phyloP scores from a whole-genome alignment of 2,888 invertebrate species.

The Dynastes tityus region DNA sequence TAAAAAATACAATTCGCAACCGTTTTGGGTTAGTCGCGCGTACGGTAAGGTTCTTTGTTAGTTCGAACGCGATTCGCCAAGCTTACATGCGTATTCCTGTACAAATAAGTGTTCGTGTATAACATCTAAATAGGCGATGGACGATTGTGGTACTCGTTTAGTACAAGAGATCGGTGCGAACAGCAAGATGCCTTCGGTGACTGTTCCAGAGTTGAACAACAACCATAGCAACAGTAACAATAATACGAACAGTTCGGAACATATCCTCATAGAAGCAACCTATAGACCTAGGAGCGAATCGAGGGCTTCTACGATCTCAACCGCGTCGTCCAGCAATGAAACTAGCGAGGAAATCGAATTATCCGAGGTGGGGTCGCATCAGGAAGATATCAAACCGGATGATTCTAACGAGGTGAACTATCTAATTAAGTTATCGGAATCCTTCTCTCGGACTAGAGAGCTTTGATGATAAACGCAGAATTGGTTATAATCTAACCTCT shows the following conservation, averaged over 20 bases:
- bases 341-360: constrained; percentile 61
- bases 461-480: too few relatives aligned
- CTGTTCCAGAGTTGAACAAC: constrained; percentile 55
- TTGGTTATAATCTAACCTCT: too few relatives aligned
- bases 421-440: background rate
- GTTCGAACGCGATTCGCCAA: background rate
- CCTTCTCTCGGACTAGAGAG: too few relatives aligned
- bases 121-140: background rate
- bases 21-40: constrained; percentile 30
- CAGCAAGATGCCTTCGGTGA: constrained; percentile 46
- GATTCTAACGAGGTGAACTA: constrained; percentile 36
- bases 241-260: constrained; percentile 29
- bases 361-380: constrained; percentile 23
- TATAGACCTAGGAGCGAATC: constrained; percentile 55
- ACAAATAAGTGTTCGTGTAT: constrained; percentile 1
- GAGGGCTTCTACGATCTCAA: constrained; percentile 59
- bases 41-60: background rate
- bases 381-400: constrained; percentile 16
- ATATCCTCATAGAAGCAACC: constrained; percentile 33
- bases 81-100: background rate
- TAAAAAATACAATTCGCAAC: constrained; percentile 43
- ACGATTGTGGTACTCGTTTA: constrained; percentile 10
- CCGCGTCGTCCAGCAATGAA: constrained; percentile 61
- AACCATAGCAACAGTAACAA: constrained; percentile 38
- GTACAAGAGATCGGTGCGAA: constrained; percentile 40